These are phyloP conservation scores for Trinorchestia longiramus DNA, from an alignment of 1,140 invertebrate species.

Conservation along the genomic window DNA sequence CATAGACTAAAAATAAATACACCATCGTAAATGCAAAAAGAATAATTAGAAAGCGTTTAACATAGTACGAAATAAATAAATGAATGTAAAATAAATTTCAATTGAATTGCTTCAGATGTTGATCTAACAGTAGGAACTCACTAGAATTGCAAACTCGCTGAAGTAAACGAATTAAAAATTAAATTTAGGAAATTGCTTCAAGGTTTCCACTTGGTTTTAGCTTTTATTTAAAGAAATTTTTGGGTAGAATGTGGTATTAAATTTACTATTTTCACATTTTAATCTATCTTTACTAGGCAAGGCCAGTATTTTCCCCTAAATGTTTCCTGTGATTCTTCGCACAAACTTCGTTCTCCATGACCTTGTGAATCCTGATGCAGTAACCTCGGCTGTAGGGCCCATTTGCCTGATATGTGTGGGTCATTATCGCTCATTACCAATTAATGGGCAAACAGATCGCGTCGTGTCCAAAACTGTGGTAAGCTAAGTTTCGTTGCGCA, in stretches of 20 bases:
- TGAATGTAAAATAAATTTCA: not conserved
- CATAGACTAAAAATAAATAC: not conserved
- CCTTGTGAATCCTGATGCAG: not conserved
- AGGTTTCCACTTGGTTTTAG: too few relatives aligned
- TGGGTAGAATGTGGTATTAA: too few relatives aligned
- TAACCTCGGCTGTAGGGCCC: not conserved
- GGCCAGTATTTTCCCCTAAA: too few relatives aligned
- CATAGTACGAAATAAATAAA: not conserved
- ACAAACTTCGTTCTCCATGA: constrained; percentile 54
- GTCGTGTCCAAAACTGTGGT: not conserved
- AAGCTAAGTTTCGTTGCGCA: not conserved
- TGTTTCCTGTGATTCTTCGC: not conserved
- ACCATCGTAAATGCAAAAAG: not conserved
- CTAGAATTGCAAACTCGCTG: too few relatives aligned
- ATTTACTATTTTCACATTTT: too few relatives aligned
- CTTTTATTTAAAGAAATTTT: too few relatives aligned
- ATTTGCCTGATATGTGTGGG: not conserved
- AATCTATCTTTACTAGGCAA: too few relatives aligned
- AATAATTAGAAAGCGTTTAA: too few relatives aligned
- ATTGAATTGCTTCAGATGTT: not conserved
- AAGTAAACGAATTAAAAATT: too few relatives aligned
- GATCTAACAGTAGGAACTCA: too few relatives aligned
- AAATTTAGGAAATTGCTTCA: too few relatives aligned
- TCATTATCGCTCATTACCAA: not conserved
- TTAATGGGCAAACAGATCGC: not conserved